Conservation (phyloP, 2,797 vertebrate genomes). For the Lithobates pipiens region DNA sequence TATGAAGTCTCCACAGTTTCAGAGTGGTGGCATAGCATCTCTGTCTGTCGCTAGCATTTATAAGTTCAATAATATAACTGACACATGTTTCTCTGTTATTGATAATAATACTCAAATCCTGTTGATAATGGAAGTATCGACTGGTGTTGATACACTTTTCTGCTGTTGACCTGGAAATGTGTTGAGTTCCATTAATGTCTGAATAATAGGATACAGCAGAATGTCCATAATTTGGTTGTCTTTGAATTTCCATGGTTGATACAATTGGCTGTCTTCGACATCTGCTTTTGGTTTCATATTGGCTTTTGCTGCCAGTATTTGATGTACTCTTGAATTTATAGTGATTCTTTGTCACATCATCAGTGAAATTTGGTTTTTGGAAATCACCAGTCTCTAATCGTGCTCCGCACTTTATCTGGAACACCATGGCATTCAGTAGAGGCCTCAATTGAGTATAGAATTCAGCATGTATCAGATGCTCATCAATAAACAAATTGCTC, state of each 20-base stretch:
- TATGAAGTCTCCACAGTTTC: slow-evolving; percentile 36
- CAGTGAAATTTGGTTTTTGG: not conserved
- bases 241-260: not conserved
- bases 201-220: not conserved
- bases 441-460: slow-evolving; percentile 48
- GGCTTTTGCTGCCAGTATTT: not conserved
- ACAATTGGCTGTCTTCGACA: not conserved
- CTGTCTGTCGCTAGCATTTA: not conserved
- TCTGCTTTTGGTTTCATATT: not conserved
- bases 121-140: not conserved
- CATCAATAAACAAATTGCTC: slow-evolving; percentile 50
- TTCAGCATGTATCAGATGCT: slow-evolving; percentile 20
- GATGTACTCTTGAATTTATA: not conserved
- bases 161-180: not conserved
- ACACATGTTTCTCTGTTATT: slow-evolving; percentile 39
- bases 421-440: slow-evolving; percentile 42
- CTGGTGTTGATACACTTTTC: not conserved
- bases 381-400: not conserved
- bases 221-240: not conserved
- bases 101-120: slow-evolving; percentile 30
- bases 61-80: slow-evolving; percentile 40
- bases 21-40: slow-evolving; percentile 13
- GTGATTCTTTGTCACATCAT: not conserved
- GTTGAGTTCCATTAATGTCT: not conserved
- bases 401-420: slow-evolving; percentile 35